phyloP scores from a whole-genome alignment of 2,113 vertebrate genomes.

The Brienomyrus brachyistius region DNA sequence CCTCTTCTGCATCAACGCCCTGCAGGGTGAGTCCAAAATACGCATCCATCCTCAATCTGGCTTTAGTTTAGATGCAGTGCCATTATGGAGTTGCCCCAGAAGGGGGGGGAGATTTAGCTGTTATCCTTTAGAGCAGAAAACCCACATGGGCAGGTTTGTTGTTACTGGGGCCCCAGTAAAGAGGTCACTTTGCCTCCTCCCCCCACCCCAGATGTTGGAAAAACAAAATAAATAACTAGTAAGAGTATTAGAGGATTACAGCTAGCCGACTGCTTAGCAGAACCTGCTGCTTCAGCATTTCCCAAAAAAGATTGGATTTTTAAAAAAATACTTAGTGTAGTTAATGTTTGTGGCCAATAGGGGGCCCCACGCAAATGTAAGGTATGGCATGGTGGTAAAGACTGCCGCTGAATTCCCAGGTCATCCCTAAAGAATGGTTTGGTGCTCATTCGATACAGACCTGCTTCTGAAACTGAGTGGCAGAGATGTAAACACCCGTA shows the following conservation, averaged over 20 bases:
- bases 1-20: conserved; percentile 57
- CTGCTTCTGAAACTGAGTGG: neutral
- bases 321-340: neutral
- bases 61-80: neutral
- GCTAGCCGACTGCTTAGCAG: neutral
- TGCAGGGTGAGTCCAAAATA: conserved; percentile 54
- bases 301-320: neutral
- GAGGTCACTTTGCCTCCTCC: neutral
- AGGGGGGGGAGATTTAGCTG: neutral
- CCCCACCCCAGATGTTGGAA: neutral
- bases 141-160: neutral
- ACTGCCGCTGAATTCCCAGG: neutral
- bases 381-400: neutral
- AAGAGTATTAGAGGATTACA: neutral
- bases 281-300: neutral
- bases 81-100: neutral
- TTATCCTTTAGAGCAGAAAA: neutral
- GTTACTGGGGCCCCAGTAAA: neutral
- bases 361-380: neutral
- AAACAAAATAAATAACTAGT: neutral
- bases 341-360: neutral
- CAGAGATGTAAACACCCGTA: neutral
- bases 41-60: neutral
- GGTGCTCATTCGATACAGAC: neutral
- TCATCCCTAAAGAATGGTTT: neutral